These are phyloP conservation scores for Eupithecia vulgata DNA, from an alignment of 2,888 invertebrate species.

Conservation along the genomic window DNA sequence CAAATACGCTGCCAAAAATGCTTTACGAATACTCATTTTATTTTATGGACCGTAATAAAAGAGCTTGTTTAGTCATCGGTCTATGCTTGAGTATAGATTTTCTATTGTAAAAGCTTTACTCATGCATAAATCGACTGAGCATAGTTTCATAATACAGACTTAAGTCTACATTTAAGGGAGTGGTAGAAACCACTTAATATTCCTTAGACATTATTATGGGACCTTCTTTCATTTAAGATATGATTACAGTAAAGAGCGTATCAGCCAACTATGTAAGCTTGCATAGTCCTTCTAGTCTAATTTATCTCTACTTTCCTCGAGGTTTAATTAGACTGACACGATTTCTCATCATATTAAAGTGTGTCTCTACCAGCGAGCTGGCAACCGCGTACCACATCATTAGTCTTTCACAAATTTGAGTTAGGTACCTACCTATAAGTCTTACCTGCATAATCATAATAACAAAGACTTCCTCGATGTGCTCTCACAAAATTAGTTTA, in stretches of 20 bases:
- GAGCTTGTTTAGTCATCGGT: too few relatives aligned
- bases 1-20: background rate
- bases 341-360: background rate
- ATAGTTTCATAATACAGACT: too few relatives aligned
- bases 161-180: background rate
- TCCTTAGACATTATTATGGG: background rate
- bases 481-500: conserved; percentile 9
- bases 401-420: background rate
- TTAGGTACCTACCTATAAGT: background rate
- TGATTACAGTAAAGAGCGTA: background rate
- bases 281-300: background rate
- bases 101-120: too few relatives aligned
- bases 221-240: background rate
- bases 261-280: background rate
- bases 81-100: too few relatives aligned
- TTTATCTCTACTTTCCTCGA: background rate
- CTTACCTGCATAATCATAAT: background rate
- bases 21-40: background rate
- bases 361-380: conserved; percentile 1
- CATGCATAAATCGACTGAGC: too few relatives aligned
- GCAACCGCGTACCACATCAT: background rate
- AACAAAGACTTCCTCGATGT: conserved; percentile 3
- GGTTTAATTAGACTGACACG: background rate
- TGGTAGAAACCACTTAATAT: background rate
- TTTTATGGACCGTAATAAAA: too few relatives aligned